Evolutionary conservation across 2,888 invertebrate species (phyloP), one percentile per base, ranked within the genome.

Genomic region (Campoletis raptor): DNA sequence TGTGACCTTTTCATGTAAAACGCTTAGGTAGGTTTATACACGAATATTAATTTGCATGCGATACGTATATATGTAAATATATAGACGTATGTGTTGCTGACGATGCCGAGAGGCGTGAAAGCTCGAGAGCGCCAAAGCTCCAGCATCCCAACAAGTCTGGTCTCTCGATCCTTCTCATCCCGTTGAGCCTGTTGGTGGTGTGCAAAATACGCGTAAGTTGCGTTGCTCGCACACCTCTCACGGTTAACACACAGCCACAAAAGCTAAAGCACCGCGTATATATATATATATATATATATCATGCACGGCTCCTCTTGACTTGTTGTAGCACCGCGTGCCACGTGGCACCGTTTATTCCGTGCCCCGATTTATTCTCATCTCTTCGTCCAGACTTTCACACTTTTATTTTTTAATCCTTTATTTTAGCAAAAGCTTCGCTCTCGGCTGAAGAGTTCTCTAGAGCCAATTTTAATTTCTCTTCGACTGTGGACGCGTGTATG

Each of bases 271-370:
- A 37, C 57, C 15, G 54, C 66, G 76, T 72, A 78, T 36, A 54
- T 30, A 30, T 61, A 10, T 10, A n/a, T 1, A 7, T 15, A 9
- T 40, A 12, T 36, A 37, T 57, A 21, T 42, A 52, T 69, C 12
- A n/a, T 18, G 42, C 42, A 70, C 66, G 66, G 40, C 67, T 78
- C 57, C 67, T 73, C 78, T 81, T 45, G 72, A 78, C 72, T 67
- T n/a, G 37, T 15, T 9, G 45, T 24, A 21, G 24, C 37, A 24
- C 37, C 10, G 5, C 42, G 64, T 4, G 83, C 81, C 86, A 84
- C 86, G 86, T 84, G 86, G 81, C 81, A 69, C 61, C 77, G 81
- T 86, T 86, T 81, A 81, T 83, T 78, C 83, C 81, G 61, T 76
- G 61, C 83, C 37, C 84, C 36, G 37, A 76, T 81, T 77, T 61